Conservation (phyloP, 2,888 invertebrate species). For the Tenthredo notha region DNA sequence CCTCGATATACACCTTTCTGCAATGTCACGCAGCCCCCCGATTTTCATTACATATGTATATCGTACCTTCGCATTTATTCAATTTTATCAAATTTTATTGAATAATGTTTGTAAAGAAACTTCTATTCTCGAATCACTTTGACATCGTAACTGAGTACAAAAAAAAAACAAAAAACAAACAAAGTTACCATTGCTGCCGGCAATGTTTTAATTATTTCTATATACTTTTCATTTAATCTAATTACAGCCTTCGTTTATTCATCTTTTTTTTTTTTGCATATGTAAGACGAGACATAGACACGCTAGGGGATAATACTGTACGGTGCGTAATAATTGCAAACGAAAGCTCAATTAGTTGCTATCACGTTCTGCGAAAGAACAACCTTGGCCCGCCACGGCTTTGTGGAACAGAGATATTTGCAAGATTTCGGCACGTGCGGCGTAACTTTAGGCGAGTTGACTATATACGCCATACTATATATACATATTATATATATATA, state of each 20-base stretch:
- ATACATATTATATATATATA: not conserved
- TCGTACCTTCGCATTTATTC: not conserved
- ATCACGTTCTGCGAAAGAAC: slow-evolving; percentile 56
- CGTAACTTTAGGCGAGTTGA: slow-evolving; percentile 66
- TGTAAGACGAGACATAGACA: not conserved
- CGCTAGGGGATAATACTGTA: slow-evolving; percentile 45
- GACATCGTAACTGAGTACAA: not conserved
- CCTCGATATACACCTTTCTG: slow-evolving; percentile 27
- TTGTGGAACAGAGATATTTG: slow-evolving; percentile 67
- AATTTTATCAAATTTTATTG: not conserved
- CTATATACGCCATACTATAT: slow-evolving; percentile 53
- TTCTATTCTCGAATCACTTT: not conserved
- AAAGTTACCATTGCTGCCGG: not conserved
- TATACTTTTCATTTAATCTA: not conserved
- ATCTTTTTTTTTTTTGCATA: slow-evolving; percentile 41
- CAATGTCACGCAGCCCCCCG: not conserved
- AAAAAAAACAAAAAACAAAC: not conserved
- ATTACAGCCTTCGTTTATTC: slow-evolving; percentile 26
- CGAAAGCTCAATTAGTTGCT: slow-evolving; percentile 46
- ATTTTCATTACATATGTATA: not conserved
- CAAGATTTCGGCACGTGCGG: slow-evolving; percentile 74
- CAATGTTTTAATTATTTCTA: not conserved
- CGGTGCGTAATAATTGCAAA: slow-evolving; percentile 18
- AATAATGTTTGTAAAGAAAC: not conserved
- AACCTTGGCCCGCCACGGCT: slow-evolving; percentile 70